Evolutionary conservation across 2,797 vertebrate species (phyloP), one percentile per base, ranked within the genome.

Genomic region (Coregonus sp.): DNA sequence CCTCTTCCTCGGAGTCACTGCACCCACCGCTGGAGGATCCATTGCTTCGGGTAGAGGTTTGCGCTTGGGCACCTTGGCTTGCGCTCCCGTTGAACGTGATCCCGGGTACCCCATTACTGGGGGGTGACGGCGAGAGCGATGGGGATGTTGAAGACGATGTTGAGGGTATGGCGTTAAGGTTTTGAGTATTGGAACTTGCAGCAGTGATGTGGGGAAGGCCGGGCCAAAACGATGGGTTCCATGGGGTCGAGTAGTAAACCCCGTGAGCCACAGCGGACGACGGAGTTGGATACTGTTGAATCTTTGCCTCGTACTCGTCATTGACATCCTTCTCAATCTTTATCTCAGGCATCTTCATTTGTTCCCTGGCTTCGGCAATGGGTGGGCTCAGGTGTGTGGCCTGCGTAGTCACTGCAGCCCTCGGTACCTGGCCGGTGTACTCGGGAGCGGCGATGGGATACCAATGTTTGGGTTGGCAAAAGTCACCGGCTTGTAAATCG

Each of bases 11-110:
- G 0, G 94, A 95, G 82, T 96, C 94, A 74, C 94, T 96, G 80
- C 94, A 94, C 0, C 93, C 94, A 0, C 94, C 95, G 47, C 94
- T 96, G 70, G 96, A 96, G 1, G 95, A 95, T 2, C 94, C 93
- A 81, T 94, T 96, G 82, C 95, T 95, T n/a, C 94, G 83, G 4
- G 89, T 82, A 6, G 85, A 84, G 4, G 84, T 91, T 80, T 91
- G 93, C 12, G 83, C 81, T 1, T 90, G 12, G 1, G 76, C 20
- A 0, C 77, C 65, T 74, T 92, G 90, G 12, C 52, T 69, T 0
- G 90, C 0, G n/a, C 76, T 87, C 52, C 83, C 90, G 9, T 47
- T 47, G 79, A 89, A 93, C 0, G 88, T 79, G 40, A 82, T 86
- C 1, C 84, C 92, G 0, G 86, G 87, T 0, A 85, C 81, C 0